phyloP scores from a whole-genome alignment of 92 coral and sea anemone genomes.

The Muricea muricata region DNA sequence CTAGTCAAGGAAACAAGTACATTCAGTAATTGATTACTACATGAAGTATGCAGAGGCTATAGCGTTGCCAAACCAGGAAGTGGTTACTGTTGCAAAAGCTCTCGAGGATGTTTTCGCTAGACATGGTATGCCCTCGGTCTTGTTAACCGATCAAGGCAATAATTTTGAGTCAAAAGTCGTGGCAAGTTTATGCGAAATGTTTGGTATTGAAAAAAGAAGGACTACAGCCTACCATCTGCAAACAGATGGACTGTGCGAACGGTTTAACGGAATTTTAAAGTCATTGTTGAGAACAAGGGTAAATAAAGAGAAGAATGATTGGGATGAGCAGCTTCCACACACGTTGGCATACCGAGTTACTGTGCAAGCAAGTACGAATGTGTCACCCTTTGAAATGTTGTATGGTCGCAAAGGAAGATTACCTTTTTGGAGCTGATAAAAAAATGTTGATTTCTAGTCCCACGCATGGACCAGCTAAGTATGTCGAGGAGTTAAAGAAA shows the following conservation, averaged over 20 bases:
- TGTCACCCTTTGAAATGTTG: too few species aligned
- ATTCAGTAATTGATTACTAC: neutral
- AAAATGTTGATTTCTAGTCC: neutral
- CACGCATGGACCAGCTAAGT: neutral
- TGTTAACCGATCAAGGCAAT: neutral
- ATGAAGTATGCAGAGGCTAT: neutral
- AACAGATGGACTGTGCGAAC: neutral
- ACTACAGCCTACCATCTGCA: too few species aligned
- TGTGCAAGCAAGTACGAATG: too few species aligned
- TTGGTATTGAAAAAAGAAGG: neutral
- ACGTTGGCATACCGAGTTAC: too few species aligned
- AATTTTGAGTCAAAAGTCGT: neutral
- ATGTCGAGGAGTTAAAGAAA: too few species aligned
- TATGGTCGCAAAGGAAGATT: neutral
- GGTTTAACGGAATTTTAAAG: neutral
- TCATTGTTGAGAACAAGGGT: too few species aligned
- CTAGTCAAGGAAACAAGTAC: neutral
- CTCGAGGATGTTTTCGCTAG: neutral
- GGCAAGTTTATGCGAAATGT: neutral
- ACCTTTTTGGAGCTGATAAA: neutral
- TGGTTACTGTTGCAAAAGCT: neutral
- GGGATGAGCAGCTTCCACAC: neutral
- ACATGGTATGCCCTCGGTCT: constrained; percentile 3
- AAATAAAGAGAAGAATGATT: neutral
- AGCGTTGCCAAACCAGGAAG: neutral